Base-by-base conservation (phyloP, 2,797 vertebrate genomes). In the Varecia variegata region DNA sequence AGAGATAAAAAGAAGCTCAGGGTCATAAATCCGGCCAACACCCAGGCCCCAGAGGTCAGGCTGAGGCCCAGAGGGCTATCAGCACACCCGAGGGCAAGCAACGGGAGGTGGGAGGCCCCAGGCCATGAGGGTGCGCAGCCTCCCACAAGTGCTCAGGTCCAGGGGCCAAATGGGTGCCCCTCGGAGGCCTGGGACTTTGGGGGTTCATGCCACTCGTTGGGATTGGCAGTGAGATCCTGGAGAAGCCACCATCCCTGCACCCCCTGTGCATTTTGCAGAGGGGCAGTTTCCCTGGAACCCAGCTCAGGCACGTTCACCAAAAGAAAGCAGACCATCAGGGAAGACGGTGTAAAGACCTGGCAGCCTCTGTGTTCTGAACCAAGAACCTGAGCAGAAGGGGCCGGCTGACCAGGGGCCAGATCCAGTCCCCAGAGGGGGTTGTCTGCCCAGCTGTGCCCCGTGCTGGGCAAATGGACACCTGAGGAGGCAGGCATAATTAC, bases 1-100 rank as follows among this genome's bases (percentile, higher is more conserved):
- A 94, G 94, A 97, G 95, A 96, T 89, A 95, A 97, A 97, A 96
- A 83, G 87, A 67, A 95, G 92, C 95, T 96, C 94, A 82, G 80
- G 81, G 94, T 91, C 94, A 95, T 96, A 97, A 97, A 97, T 96
- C 93, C 7, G 40, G 93, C 95, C 88, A 88, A 77, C 82, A 43
- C 71, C 68, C 86, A 58, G 87, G 92, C 68, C 95, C 92, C 71
- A 86, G 94, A 95, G 97, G 97, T 97, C 97, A 97, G 93, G 47
- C 87, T n/a, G 32, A 82, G 97, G 89, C 74, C 35, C 65, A 27
- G 79, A 79, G 65, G 73, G 70, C 65, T 18, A 43, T 54, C 88
- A 83, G 25, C 1, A 27, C 38, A 13, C n/a, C 70, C 25, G 0
- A 20, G 67, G 35, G 25, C 21, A 40, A n/a, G n/a, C 45, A 67